phyloP scores from a whole-genome alignment of 2,888 invertebrate genomes.

The Brenthis hecate region DNA sequence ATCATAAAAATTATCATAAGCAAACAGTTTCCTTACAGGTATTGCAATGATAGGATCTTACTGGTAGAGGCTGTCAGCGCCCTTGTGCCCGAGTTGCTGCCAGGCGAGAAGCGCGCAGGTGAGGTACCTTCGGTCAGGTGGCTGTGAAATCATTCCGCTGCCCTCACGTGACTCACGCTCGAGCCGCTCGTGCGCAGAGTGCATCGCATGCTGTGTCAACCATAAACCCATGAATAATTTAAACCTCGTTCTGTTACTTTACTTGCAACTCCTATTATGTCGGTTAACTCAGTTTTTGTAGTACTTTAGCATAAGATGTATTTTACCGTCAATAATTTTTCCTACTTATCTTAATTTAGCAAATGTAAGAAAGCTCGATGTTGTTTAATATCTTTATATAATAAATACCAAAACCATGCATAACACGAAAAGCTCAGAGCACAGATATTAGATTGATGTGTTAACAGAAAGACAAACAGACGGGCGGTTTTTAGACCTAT shows the following conservation, averaged over 20 bases:
- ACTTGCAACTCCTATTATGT: background rate
- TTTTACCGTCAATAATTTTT: too few relatives aligned
- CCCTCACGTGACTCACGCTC: constrained; percentile 47
- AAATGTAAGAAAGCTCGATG: too few relatives aligned
- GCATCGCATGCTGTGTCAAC: constrained; percentile 44
- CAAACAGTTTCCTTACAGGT: background rate
- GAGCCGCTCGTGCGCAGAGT: constrained; percentile 49
- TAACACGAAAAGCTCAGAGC: too few relatives aligned
- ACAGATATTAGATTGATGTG: too few relatives aligned
- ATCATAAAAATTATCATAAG: background rate
- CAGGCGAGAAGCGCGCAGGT: constrained; percentile 71
- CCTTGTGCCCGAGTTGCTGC: constrained; percentile 66
- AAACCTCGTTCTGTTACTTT: background rate
- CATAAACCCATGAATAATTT: constrained; percentile 21
- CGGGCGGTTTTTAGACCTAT: too few relatives aligned
- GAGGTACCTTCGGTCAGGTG: constrained; percentile 59
- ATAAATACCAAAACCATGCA: too few relatives aligned
- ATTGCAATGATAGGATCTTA: constrained; percentile 41
- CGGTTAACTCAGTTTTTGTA: too few relatives aligned
- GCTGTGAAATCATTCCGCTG: constrained; percentile 43
- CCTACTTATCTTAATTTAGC: too few relatives aligned
- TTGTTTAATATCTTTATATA: too few relatives aligned
- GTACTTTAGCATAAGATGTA: background rate
- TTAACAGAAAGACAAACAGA: too few relatives aligned
- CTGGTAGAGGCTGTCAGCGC: constrained; percentile 62